A percentile compares a stretch with the other conserved stretches of the same genome.
phyloP scores from a whole-genome alignment of 1,140 invertebrate species.

The Bombyx mori region ASM3026992v2 NC_085112.1:3744501-3745000 shows the following conservation, averaged over 20 bases:
- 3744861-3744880: conserved; percentile 29
- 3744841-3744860: conserved; percentile 19
- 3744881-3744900: no score
- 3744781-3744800: conserved; percentile 52
- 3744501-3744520: not conserved
- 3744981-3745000: no score
- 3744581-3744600: not conserved
- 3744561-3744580: not conserved
- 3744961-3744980: no score
- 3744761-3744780: conserved; percentile 55
- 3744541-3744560: no score
- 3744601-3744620: conserved; percentile 23
- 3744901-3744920: no score
- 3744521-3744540: not conserved
- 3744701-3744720: conserved; percentile 61
- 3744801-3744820: conserved; percentile 56
- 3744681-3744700: conserved; percentile 38
- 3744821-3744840: conserved; percentile 43
- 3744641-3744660: conserved; percentile 49
- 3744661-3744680: conserved; percentile 38
- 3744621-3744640: conserved; percentile 16
- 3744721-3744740: conserved; percentile 62
- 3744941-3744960: no score
- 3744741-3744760: conserved; percentile 64
- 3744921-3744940: no score